Base-by-base conservation (phyloP, 2,797 vertebrate genomes). In the Mormyrus hasselquistii region DNA sequence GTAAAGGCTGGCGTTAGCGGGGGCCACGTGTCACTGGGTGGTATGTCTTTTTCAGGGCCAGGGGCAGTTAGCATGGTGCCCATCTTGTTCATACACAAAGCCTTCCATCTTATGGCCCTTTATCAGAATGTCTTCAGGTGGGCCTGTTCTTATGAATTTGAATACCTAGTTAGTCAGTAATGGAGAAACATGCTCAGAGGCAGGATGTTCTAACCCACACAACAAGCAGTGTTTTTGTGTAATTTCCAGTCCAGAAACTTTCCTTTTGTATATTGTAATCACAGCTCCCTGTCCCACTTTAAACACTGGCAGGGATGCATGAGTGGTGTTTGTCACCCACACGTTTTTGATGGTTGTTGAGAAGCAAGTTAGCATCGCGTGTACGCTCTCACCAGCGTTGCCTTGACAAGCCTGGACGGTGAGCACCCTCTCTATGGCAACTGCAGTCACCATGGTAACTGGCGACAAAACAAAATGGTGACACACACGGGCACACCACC, bases 371-470 rank as follows among this genome's bases (percentile, higher is more conserved):
- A 89, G 92, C 89, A 90, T 91, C 89, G 86, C 34, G 50, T 49
- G 49, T 25, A 12, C 2, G 49, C 38, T 16, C 16, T 86, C 62
- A 4, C 88, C 85, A 49, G 88, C 86, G 91, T 65, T 90, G 90
- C 91, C 89, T 93, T 92, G 91, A 94, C 88, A 90, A 91, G 85
- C 47, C 34, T 41, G 38, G 82, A 10, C 89, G n/a, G 65, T 38
- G 22, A 44, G 69, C 73, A 89, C 90, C 91, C 92, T 93, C 91
- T 91, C 89, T 89, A 55, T 92, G 91, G 91, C 92, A 89, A 92
- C 87, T 84, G 91, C 92, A 88, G 95, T 96, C 94, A 87, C 95
- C 93, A 95, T 95, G 93, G 95, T 92, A 95, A 96, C 95, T 93
- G 93, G 91, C 90, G 91, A 92, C 87, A 89, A 92, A 90, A 83